Base-by-base conservation (phyloP, 2,888 invertebrate species). In the Schizotus pectinicornis region DNA sequence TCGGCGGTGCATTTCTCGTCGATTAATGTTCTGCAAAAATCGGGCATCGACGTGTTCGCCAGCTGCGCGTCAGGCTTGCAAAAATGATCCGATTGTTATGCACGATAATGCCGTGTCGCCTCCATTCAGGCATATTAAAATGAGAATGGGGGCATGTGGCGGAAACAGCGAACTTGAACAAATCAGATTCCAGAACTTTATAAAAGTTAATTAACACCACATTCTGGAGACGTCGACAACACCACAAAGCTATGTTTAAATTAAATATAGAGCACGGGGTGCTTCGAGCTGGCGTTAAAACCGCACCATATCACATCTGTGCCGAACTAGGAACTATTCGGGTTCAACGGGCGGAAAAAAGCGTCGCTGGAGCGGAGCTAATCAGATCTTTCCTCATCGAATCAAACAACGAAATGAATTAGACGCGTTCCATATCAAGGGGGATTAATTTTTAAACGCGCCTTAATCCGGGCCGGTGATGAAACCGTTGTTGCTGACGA, bases 121-220 rank as follows among this genome's bases (percentile, higher is more conserved):
- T 38, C 38, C 22, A 38, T 38, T 45, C 45, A 41, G 32, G 11
- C 7, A 3, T 30, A 62, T 55, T 62, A 54, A 60, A 64, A 64
- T 62, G 39, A 56, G 55, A 64, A 64, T 58, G 45, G 52, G 50
- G 57, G 50, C 58, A 54, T 46, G 42, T 55, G 48, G 13, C 49
- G 57, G 56, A 59, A 59, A 56, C 48, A 45, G 35, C 53, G 61
- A 65, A 62, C 63, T 67, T 62, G 62, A 64, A 58, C 63, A 65
- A 67, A 66, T 65, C 63, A 63, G 61, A 65, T 67, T 67, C 55
- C 48, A 49, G 37, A 68, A 68, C 64, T 67, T 68, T 63, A 62
- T 63, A 67, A 67, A 65, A 63, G 63, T 59, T 63, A 63, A 63
- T 63, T 63, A 63, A 59, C 59, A 59, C 51, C 34, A 56, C 56